Evolutionary conservation across 2,113 vertebrate genomes (phyloP).

Genomic region (Empidonax traillii): DNA sequence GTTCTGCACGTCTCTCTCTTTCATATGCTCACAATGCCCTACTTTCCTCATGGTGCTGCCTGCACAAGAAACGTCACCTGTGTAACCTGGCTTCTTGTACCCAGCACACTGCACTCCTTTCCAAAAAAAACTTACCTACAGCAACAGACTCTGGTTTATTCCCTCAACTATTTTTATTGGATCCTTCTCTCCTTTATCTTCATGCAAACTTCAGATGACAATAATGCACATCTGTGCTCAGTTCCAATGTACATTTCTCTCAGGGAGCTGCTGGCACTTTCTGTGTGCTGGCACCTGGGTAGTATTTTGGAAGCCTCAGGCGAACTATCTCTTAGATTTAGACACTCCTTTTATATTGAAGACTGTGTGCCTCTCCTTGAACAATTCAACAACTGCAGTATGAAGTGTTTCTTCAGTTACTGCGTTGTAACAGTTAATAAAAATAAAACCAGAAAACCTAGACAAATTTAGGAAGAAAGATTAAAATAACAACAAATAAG

Average conservation of each 20-base stretch:
- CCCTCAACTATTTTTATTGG: background rate
- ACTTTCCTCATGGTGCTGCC: background rate
- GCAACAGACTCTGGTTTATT: background rate
- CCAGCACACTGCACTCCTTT: background rate
- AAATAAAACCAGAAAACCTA: background rate
- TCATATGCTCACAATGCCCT: constrained; percentile 5
- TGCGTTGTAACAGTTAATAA: background rate
- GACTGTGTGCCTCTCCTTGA: background rate
- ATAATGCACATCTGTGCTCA: background rate
- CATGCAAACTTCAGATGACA: background rate
- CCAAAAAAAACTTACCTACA: background rate
- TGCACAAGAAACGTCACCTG: background rate
- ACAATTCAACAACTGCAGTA: background rate
- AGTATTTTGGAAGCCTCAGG: constrained; percentile 10
- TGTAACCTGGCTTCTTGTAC: background rate
- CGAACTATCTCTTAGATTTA: constrained; percentile 14
- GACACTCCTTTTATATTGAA: background rate
- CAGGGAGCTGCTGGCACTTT: background rate
- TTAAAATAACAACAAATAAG: background rate
- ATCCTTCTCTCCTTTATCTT: background rate
- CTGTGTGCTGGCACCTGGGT: background rate
- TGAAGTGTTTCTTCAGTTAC: background rate
- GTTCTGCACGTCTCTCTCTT: constrained; percentile 24
- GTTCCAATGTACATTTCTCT: background rate
- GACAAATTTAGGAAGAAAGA: background rate